These are phyloP conservation scores for Drosophila repletoides DNA, from an alignment of 1,140 invertebrate genomes.

Conservation along the genomic window DNA sequence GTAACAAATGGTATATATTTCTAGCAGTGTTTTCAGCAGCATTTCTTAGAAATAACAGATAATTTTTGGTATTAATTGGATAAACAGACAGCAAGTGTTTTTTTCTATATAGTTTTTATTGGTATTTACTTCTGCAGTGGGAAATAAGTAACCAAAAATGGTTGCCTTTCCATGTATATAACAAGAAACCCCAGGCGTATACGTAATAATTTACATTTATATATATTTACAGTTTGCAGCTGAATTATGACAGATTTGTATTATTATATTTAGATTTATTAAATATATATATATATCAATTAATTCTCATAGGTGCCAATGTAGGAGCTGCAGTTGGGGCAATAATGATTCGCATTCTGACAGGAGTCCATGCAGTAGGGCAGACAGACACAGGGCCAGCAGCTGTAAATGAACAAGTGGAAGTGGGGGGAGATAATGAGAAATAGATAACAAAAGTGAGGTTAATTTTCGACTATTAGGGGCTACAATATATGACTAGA, in stretches of 20 bases:
- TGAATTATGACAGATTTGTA: too few species aligned
- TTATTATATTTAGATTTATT: too few species aligned
- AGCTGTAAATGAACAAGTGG: constrained; percentile 30
- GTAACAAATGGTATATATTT: too few species aligned
- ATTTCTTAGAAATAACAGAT: too few species aligned
- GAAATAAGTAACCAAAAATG: background rate
- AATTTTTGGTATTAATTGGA: too few species aligned
- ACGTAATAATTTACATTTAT: constrained; percentile 26
- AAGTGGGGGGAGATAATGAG: too few species aligned
- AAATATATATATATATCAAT: too few species aligned
- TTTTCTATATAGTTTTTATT: too few species aligned
- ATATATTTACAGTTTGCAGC: constrained; percentile 17
- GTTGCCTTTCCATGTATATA: background rate
- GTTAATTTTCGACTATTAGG: background rate
- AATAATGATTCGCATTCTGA: constrained; percentile 86
- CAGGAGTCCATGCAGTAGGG: constrained; percentile 88
- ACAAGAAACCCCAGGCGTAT: background rate
- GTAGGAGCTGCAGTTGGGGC: constrained; percentile 86
- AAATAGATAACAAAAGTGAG: background rate
- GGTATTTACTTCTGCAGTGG: too few species aligned
- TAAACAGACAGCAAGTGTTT: too few species aligned
- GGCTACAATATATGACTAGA: background rate
- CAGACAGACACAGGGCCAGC: constrained; percentile 83
- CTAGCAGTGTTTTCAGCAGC: too few species aligned
- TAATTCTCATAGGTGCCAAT: constrained; percentile 84